phyloP scores from a whole-genome alignment of 2,113 vertebrate species.

The Notarius lentiginosus region DNA sequence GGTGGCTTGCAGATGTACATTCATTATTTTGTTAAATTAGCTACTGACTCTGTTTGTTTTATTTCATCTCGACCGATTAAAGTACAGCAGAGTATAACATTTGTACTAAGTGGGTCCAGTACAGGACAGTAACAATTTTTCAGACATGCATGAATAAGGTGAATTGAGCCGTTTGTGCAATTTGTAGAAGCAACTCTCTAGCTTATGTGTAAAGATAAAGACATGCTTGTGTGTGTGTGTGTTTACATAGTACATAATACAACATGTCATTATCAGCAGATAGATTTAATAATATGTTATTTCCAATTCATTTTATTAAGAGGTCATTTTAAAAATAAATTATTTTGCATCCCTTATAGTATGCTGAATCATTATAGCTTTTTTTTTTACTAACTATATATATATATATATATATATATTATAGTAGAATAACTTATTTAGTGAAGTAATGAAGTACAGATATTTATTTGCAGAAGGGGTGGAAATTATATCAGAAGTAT shows the following conservation, averaged over 20 bases:
- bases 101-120: slow-evolving; percentile 11
- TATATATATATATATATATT: slow-evolving; percentile 1
- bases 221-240: slow-evolving; percentile 9
- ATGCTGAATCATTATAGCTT: slow-evolving; percentile 6
- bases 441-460: slow-evolving; percentile 15
- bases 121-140: slow-evolving; percentile 23
- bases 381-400: not conserved
- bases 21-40: slow-evolving; percentile 24
- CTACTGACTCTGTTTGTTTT: slow-evolving; percentile 29
- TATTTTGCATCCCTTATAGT: slow-evolving; percentile 16
- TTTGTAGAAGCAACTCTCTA: slow-evolving; percentile 48
- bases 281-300: slow-evolving; percentile 21
- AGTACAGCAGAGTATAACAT: slow-evolving; percentile 1
- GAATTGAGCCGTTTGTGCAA: slow-evolving; percentile 33
- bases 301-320: slow-evolving; percentile 24
- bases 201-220: slow-evolving; percentile 30
- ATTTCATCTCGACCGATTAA: not conserved
- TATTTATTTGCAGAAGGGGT: not conserved
- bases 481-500: slow-evolving; percentile 14
- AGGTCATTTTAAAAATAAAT: slow-evolving; percentile 9
- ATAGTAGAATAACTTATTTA: slow-evolving; percentile 11
- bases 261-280: not conserved
- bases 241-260: not conserved
- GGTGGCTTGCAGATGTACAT: slow-evolving; percentile 36
- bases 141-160: slow-evolving; percentile 47